These are phyloP conservation scores for Drosophila mettleri DNA, from an alignment of 2,888 invertebrate genomes.

Conservation along the genomic window DNA sequence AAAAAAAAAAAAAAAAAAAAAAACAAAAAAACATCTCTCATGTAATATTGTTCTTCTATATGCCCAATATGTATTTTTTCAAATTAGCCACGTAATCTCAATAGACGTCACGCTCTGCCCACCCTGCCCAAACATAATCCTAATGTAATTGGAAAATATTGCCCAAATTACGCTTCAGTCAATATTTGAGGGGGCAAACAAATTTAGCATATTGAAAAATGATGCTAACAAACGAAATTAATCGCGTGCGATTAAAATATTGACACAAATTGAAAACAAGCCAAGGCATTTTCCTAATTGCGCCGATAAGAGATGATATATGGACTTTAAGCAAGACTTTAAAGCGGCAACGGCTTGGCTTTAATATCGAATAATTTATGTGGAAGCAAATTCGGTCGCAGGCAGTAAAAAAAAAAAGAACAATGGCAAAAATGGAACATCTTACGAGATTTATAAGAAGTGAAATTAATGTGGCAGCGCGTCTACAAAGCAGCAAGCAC, in stretches of 20 bases:
- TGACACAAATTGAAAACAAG: slow-evolving; percentile 74
- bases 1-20: too few species aligned
- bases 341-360: slow-evolving; percentile 38
- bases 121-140: slow-evolving; percentile 16
- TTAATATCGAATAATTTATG: slow-evolving; percentile 64
- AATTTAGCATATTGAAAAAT: slow-evolving; percentile 48
- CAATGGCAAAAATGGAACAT: slow-evolving; percentile 28
- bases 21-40: background rate
- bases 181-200: slow-evolving; percentile 40
- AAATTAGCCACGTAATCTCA: slow-evolving; percentile 1
- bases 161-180: slow-evolving; percentile 42
- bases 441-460: slow-evolving; percentile 79
- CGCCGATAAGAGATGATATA: slow-evolving; percentile 66
- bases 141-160: slow-evolving; percentile 38
- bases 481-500: slow-evolving; percentile 37
- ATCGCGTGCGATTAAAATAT: slow-evolving; percentile 66
- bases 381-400: slow-evolving; percentile 34
- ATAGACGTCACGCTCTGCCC: background rate
- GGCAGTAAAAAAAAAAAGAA: slow-evolving; percentile 46
- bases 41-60: background rate
- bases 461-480: slow-evolving; percentile 80
- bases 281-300: slow-evolving; percentile 32
- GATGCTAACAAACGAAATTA: slow-evolving; percentile 50
- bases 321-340: slow-evolving; percentile 39
- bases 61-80: background rate